Percentiles rank a stretch among this genome's conserved stretches.
Evolutionary conservation across 2,888 invertebrate species (phyloP).

Genomic region (Chrysolina oricalcia): DNA sequence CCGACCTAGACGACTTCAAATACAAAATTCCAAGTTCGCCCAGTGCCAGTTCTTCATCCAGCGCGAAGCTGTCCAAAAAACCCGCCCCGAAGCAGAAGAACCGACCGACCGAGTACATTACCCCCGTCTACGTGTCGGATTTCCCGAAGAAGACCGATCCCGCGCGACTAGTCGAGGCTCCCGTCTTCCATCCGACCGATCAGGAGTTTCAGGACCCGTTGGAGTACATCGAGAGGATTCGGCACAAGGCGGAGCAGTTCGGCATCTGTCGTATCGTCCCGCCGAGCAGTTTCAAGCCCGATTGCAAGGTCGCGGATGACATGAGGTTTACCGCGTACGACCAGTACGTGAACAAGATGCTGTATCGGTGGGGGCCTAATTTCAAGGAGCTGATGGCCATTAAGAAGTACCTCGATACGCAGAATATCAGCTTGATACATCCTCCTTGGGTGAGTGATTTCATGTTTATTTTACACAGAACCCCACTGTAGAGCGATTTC

Average conservation of each 20-base stretch:
- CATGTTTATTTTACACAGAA: too few species aligned
- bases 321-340: constrained; percentile 91
- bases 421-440: constrained; percentile 82
- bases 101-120: constrained; percentile 59
- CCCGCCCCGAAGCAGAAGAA: constrained; percentile 62
- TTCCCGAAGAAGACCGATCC: constrained; percentile 71
- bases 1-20: constrained; percentile 63
- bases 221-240: constrained; percentile 87
- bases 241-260: constrained; percentile 83
- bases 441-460: constrained; percentile 82
- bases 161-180: constrained; percentile 81
- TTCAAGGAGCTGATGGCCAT: constrained; percentile 90
- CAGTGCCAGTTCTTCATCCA: constrained; percentile 70
- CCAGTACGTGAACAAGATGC: constrained; percentile 92
- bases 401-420: constrained; percentile 84
- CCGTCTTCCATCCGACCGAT: constrained; percentile 85
- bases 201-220: constrained; percentile 92
- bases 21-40: constrained; percentile 71
- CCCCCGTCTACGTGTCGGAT: constrained; percentile 68
- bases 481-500: too few species aligned
- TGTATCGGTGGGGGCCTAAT: constrained; percentile 91
- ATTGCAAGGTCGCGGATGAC: constrained; percentile 86
- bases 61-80: constrained; percentile 68
- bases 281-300: constrained; percentile 85
- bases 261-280: constrained; percentile 92